Evolutionary conservation across 2,797 vertebrate species (phyloP).

Genomic region (Sylvilagus floridanus): DNA sequence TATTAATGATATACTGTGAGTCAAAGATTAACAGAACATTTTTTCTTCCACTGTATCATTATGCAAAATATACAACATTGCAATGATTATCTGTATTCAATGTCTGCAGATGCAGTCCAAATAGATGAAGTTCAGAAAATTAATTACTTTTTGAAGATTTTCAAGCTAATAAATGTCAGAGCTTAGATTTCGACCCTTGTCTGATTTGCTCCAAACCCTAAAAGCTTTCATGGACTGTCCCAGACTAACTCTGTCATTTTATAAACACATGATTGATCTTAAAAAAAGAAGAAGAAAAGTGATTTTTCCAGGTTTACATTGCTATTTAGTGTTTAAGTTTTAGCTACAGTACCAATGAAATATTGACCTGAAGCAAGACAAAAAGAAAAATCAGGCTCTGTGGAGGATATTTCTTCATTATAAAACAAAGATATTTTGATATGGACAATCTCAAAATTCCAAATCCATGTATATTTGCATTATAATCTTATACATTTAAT

Average conservation of each 20-base stretch:
- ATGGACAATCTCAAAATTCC: neutral
- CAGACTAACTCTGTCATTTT: neutral
- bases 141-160: neutral
- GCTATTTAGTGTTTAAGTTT: neutral
- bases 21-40: neutral
- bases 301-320: neutral
- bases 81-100: neutral
- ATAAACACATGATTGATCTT: slow-evolving; percentile 11
- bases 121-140: neutral
- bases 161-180: neutral
- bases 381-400: neutral
- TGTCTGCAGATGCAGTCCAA: neutral
- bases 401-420: neutral
- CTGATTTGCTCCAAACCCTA: neutral
- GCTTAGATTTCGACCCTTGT: neutral
- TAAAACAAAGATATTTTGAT: neutral
- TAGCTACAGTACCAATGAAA: neutral
- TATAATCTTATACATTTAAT: neutral
- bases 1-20: neutral
- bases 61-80: neutral
- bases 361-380: neutral
- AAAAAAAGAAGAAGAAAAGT: neutral
- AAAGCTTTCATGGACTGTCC: neutral
- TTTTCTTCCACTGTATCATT: neutral
- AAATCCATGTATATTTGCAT: neutral